Evolutionary conservation across 2,888 invertebrate genomes (phyloP).

Genomic region (Geotrupes spiniger): DNA sequence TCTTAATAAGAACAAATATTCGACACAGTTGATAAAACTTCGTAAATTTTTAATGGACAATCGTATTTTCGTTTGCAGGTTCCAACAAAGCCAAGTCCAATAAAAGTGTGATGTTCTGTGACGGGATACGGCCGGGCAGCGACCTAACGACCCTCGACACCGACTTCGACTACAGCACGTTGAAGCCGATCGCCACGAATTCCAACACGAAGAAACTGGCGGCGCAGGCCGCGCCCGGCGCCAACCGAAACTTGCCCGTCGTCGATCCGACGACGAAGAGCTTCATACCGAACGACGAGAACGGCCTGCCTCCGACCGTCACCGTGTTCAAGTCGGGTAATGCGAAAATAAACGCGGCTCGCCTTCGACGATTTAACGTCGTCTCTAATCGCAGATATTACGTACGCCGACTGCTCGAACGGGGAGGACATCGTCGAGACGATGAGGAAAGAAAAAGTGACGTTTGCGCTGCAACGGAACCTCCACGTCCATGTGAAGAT

Average conservation of each 20-base stretch:
- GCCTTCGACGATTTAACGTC: neutral
- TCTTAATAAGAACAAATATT: too few relatives aligned
- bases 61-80: too few relatives aligned
- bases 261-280: constrained; percentile 55
- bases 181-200: constrained; percentile 22
- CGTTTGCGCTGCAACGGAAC: constrained; percentile 73
- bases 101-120: constrained; percentile 84
- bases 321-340: constrained; percentile 55
- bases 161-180: constrained; percentile 49
- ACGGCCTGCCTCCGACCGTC: constrained; percentile 57
- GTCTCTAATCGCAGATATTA: constrained; percentile 53
- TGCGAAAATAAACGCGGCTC: constrained; percentile 20
- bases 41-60: too few relatives aligned
- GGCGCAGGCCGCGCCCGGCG: constrained; percentile 14
- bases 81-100: constrained; percentile 55
- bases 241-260: constrained; percentile 43
- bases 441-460: constrained; percentile 60
- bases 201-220: constrained; percentile 16
- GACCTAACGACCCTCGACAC: constrained; percentile 78
- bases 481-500: constrained; percentile 72
- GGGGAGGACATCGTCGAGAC: constrained; percentile 56
- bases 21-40: too few relatives aligned
- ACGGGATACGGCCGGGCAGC: constrained; percentile 84
- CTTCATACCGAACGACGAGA: constrained; percentile 56
- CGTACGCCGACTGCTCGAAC: constrained; percentile 57